Base-by-base conservation (phyloP, 2,113 vertebrate genomes). In the Cercopithecus mona region DNA sequence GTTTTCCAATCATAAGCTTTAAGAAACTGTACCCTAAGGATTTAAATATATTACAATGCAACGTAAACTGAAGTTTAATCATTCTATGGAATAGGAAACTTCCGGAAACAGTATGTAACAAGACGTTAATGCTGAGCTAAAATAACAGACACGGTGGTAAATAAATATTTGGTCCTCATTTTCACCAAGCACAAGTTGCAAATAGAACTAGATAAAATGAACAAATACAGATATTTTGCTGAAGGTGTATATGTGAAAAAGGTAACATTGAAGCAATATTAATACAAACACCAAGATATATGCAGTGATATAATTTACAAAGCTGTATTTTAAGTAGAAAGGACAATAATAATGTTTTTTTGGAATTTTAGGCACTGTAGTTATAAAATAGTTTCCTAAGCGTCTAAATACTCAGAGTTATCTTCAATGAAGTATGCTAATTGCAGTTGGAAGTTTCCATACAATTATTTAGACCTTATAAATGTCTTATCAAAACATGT, bases 41-140 rank as follows among this genome's bases (percentile, higher is more conserved):
- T 96, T 96, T 97, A 97, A 98, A 93, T 93, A 78, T 84, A 86
- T 84, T 35, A 0, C 0, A 30, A 57, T 72, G 72, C 59, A 95
- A 70, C 70, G n/a, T 81, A 75, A 94, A 94, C 20, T 6, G 25
- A 70, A 95, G 1, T 93, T 98, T 96, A 95, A 98, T 97, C 91
- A 86, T 88, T 10, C 68, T 79, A 80, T 94, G 95, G 70, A 48
- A 88, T 81, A 90, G 72, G 40, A 95, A 93, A 78, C 93, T 94
- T 97, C 87, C 61, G 94, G 95, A 97, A 98, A 96, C 18, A 92
- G 48, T 84, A 78, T 50, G 40, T 95, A 97, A 97, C 43, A 96
- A 92, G 89, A 88, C 55, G 75, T 96, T 81, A 92, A 17, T 32
- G 30, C 45, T 92, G 73, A 84, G 48, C 40, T 88, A 88, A 82